These are phyloP conservation scores for Turritopsis rubra DNA, from an alignment of 30 jellyfish, hydroid and myxozoan genomes.

Conservation along the genomic window DNA sequence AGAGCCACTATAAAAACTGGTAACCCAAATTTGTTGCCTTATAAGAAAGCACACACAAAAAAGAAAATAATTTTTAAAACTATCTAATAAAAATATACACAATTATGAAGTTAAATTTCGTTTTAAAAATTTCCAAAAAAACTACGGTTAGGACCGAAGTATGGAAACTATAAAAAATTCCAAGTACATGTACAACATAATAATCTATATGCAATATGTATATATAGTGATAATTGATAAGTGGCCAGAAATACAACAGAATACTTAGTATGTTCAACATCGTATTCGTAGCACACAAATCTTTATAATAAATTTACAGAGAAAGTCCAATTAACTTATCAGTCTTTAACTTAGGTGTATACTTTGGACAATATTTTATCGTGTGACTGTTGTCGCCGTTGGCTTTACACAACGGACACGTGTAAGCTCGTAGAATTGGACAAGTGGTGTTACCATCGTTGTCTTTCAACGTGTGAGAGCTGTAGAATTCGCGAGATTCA, in stretches of 20 bases:
- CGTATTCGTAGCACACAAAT: neutral
- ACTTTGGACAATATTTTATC: constrained; percentile 92
- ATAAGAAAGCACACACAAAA: neutral
- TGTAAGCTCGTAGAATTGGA: constrained; percentile 95
- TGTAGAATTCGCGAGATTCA: constrained; percentile 89
- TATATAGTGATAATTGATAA: neutral
- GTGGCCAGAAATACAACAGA: neutral
- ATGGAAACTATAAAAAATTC: neutral
- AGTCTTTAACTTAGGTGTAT: constrained; percentile 92
- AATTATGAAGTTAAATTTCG: neutral
- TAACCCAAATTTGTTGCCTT: neutral
- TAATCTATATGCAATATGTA: neutral
- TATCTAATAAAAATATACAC: neutral
- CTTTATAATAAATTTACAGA: neutral
- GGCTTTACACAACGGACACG: constrained; percentile 98
- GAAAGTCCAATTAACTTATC: constrained; percentile 27
- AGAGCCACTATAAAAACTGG: neutral
- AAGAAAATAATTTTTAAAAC: neutral
- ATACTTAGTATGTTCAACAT: neutral
- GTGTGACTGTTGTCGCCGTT: constrained; percentile 93
- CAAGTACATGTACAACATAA: neutral
- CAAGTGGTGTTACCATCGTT: constrained; percentile 95
- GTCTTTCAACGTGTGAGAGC: constrained; percentile 89
- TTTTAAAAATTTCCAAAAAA: neutral
- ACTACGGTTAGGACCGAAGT: neutral